Evolutionary conservation across 2,797 vertebrate genomes (phyloP).

Genomic region (Aratinga solstitialis): DNA sequence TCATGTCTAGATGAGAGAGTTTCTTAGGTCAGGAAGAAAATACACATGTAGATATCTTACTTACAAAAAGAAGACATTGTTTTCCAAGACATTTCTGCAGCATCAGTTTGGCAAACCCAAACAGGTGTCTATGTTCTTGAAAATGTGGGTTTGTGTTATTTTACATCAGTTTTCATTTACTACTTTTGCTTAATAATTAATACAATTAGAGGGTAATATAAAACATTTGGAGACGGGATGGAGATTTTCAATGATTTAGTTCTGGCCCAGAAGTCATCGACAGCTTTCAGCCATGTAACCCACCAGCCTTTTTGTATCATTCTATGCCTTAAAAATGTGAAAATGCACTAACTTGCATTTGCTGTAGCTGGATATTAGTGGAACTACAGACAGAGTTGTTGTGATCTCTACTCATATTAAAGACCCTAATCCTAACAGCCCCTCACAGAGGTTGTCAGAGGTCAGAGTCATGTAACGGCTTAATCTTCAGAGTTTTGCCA

Average conservation of each 20-base stretch:
- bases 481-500: neutral
- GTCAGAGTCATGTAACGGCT: neutral
- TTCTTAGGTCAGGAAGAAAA: neutral
- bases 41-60: neutral
- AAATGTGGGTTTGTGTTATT: neutral
- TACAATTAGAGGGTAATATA: neutral
- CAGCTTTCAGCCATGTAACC: neutral
- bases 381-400: neutral
- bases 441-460: neutral
- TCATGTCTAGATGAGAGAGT: fast-evolving
- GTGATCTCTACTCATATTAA: fast-evolving
- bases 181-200: neutral
- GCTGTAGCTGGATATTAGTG: neutral
- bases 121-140: neutral
- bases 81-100: neutral
- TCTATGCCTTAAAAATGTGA: neutral
- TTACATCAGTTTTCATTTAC: neutral
- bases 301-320: neutral
- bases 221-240: neutral
- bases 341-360: neutral
- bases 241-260: neutral
- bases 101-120: neutral
- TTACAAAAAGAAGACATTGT: neutral
- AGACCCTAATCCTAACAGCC: neutral
- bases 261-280: neutral